Conservation (phyloP, 2,888 invertebrate genomes). For the Lomographa bimaculata region DNA sequence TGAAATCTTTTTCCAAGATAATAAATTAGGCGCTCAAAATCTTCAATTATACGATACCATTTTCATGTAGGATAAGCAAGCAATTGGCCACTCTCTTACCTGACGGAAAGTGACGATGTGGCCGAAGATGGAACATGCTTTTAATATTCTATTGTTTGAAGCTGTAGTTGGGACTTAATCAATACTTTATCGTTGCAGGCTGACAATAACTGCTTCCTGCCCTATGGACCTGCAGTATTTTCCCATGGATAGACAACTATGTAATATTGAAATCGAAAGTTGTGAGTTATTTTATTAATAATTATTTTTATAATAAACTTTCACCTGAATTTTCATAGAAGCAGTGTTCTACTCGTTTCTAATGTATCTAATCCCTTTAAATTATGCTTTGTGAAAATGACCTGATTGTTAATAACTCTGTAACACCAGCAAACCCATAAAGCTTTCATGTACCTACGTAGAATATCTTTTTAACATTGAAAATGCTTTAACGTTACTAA, state of each 20-base stretch:
- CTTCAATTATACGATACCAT: too few relatives aligned
- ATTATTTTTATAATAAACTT: conserved; percentile 4
- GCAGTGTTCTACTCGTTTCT: neutral
- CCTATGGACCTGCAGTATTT: conserved; percentile 98
- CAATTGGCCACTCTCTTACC: too few relatives aligned
- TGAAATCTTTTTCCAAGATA: too few relatives aligned
- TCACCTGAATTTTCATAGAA: conserved; percentile 27
- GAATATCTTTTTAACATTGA: conserved; percentile 30
- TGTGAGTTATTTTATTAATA: conserved; percentile 87
- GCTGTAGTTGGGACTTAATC: neutral
- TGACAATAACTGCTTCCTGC: conserved; percentile 97
- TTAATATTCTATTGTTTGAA: conserved; percentile 53
- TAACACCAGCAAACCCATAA: conserved; percentile 39
- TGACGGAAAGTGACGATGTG: too few relatives aligned
- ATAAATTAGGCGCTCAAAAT: too few relatives aligned
- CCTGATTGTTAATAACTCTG: neutral
- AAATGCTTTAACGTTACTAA: conserved; percentile 8
- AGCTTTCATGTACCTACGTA: conserved; percentile 50
- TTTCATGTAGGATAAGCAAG: too few relatives aligned
- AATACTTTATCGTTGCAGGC: conserved; percentile 82
- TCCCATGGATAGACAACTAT: conserved; percentile 97
- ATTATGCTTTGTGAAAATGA: conserved; percentile 15
- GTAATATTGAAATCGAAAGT: conserved; percentile 98
- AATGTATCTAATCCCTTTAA: conserved; percentile 1
- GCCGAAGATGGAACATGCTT: too few relatives aligned